These are phyloP conservation scores for Callipepla squamata DNA, from an alignment of 2,113 vertebrate species.

Conservation along the genomic window DNA sequence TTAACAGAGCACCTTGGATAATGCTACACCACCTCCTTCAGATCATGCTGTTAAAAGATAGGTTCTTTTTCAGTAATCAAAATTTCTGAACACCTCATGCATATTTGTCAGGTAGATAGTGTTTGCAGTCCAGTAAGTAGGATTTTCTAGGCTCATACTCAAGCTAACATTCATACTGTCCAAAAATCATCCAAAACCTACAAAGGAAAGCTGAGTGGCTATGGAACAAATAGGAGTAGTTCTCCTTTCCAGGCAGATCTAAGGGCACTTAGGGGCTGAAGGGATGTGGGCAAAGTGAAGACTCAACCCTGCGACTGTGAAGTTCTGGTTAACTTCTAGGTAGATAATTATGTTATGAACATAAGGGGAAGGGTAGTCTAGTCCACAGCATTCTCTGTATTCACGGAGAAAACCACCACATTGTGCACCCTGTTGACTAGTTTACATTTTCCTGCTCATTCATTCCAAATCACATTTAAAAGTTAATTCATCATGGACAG, in stretches of 20 bases:
- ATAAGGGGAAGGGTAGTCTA: neutral
- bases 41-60: neutral
- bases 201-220: neutral
- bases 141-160: neutral
- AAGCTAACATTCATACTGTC: neutral
- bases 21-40: neutral
- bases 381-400: neutral
- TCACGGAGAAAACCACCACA: neutral
- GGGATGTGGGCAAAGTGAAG: neutral
- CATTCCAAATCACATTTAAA: neutral
- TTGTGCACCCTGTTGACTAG: neutral
- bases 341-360: neutral
- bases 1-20: neutral
- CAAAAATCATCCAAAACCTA: neutral
- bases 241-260: no score
- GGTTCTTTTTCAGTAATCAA: neutral
- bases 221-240: neutral
- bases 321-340: neutral
- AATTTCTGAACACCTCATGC: neutral
- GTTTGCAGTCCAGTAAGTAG: neutral
- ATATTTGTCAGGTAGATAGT: neutral
- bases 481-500: neutral
- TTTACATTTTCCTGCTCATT: neutral
- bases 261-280: neutral
- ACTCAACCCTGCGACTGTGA: neutral